These are phyloP conservation scores for Petrosia ficiformis DNA, from an alignment of 37 sponge, comb jelly and placozoan genomes.

Conservation along the genomic window DNA sequence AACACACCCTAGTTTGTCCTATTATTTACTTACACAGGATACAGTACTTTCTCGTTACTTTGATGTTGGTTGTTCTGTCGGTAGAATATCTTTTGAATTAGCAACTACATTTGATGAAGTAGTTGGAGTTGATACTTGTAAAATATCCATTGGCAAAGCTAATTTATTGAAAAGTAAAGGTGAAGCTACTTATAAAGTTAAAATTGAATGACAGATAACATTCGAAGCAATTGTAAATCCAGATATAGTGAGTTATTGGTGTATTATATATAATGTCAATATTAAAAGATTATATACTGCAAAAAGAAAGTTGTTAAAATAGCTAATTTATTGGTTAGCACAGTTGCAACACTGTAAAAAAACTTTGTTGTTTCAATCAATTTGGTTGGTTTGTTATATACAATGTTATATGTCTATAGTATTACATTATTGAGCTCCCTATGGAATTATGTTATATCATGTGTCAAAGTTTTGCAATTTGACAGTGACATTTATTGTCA, in stretches of 20 bases:
- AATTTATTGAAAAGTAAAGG: slow-evolving; percentile 71
- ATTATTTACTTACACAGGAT: slow-evolving; percentile 28
- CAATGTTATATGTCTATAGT: no score
- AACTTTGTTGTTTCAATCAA: no score
- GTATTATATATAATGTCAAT: neutral
- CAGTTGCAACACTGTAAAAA: no score
- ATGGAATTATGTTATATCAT: no score
- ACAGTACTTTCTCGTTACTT: slow-evolving; percentile 62
- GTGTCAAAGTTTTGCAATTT: no score
- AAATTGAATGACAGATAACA: slow-evolving; percentile 65
- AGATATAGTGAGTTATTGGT: slow-evolving; percentile 53
- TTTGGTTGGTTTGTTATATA: no score
- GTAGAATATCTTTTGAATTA: slow-evolving; percentile 81
- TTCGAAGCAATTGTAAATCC: slow-evolving; percentile 45
- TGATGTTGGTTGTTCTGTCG: slow-evolving; percentile 90
- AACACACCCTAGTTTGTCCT: neutral
- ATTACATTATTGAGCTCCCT: no score
- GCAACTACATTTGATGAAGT: slow-evolving; percentile 73
- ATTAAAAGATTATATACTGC: neutral
- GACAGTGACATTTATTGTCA: neutral
- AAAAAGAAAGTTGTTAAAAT: no score
- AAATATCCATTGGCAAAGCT: slow-evolving; percentile 60
- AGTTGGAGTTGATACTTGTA: slow-evolving; percentile 75
- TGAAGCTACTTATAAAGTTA: slow-evolving; percentile 28
- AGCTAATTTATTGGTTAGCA: neutral